Conservation (phyloP, 2,797 vertebrate genomes). For the Sebastes oblongus region DNA sequence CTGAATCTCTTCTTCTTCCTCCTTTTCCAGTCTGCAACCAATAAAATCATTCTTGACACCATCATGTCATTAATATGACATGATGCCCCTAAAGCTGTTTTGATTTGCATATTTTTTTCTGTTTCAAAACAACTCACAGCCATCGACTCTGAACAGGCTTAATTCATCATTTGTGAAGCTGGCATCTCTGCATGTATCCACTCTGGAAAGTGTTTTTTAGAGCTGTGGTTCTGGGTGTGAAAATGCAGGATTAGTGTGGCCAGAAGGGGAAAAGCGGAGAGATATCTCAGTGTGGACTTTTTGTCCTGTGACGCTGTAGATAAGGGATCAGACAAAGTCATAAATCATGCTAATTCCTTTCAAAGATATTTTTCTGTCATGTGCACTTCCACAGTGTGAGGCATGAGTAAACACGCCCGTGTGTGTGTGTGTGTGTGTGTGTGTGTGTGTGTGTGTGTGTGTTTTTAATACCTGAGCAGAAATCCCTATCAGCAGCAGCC, state of each 20-base stretch:
- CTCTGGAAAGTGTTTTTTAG: not conserved
- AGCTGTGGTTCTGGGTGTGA: not conserved
- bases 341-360: not conserved
- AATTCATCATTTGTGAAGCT: not conserved
- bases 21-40: not conserved
- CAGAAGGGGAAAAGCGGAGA: not conserved
- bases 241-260: not conserved
- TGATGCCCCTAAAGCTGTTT: not conserved
- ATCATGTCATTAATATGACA: not conserved
- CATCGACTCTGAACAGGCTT: not conserved
- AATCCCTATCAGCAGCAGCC: constrained; percentile 94
- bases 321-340: not conserved
- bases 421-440: not conserved
- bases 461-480: constrained; percentile 87
- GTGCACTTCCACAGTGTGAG: not conserved
- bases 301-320: not conserved
- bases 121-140: not conserved
- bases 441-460: not conserved
- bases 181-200: not conserved
- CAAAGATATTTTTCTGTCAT: not conserved
- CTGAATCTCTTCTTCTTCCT: not conserved
- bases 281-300: not conserved
- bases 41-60: not conserved
- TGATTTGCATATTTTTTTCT: not conserved
- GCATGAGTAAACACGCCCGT: not conserved